A percentile compares a stretch with the other conserved stretches of the same genome.
Evolutionary conservation across 2,888 invertebrate species (phyloP).

Genomic region (Portevinia maculata): DNA sequence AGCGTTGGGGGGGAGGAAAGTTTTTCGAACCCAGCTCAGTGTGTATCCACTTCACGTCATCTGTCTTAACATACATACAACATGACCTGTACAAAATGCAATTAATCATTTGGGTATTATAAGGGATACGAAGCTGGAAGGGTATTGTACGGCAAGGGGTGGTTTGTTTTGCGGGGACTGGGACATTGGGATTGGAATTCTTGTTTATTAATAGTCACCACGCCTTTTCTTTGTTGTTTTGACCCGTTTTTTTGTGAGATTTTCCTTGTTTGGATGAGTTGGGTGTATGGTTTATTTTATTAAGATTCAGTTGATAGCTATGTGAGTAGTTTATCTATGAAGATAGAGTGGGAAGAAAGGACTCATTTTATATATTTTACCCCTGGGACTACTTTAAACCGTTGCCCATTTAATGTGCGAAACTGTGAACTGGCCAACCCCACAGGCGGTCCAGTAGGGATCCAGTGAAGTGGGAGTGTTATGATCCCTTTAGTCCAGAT

Average conservation of each 20-base stretch:
- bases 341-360: not conserved
- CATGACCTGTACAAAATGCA: constrained; percentile 74
- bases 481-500: too few species aligned
- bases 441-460: too few species aligned
- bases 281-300: constrained; percentile 41
- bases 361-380: not conserved
- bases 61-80: constrained; percentile 72
- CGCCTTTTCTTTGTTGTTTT: constrained; percentile 71
- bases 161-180: not conserved
- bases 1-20: constrained; percentile 28
- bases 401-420: not conserved
- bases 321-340: constrained; percentile 15
- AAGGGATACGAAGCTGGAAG: constrained; percentile 34
- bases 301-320: constrained; percentile 29
- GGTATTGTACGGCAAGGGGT: constrained; percentile 15
- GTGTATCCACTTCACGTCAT: constrained; percentile 73
- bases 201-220: constrained; percentile 72
- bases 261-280: constrained; percentile 13
- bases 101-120: constrained; percentile 71
- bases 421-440: too few species aligned
- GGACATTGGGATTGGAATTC: constrained; percentile 30
- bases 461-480: too few species aligned
- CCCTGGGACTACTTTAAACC: not conserved
- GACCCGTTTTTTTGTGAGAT: constrained; percentile 50
- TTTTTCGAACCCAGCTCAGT: constrained; percentile 35